Conservation (phyloP, 92 coral and sea anemone genomes). For the Epizoanthus rinbou region DNA sequence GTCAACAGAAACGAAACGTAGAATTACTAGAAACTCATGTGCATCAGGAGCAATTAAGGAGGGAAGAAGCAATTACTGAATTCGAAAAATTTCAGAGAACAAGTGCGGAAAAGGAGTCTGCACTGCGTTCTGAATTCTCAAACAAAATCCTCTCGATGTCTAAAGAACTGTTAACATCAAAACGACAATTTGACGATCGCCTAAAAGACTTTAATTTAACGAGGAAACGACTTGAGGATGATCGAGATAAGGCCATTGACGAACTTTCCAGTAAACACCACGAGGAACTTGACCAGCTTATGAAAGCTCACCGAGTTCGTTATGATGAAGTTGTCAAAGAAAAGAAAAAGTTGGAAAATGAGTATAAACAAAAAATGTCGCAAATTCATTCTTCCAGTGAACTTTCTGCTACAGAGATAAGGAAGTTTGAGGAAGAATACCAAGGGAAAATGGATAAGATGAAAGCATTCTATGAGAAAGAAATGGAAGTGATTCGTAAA, state of each 20-base stretch:
- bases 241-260: constrained; percentile 79
- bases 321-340: constrained; percentile 92
- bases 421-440: constrained; percentile 80
- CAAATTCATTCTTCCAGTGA: constrained; percentile 64
- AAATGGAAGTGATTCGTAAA: constrained; percentile 75
- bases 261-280: constrained; percentile 83
- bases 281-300: constrained; percentile 89
- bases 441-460: constrained; percentile 83
- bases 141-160: constrained; percentile 74
- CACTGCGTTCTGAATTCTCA: constrained; percentile 74
- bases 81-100: constrained; percentile 81
- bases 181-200: constrained; percentile 88
- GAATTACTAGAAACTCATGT: constrained; percentile 78
- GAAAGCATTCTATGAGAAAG: constrained; percentile 89
- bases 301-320: constrained; percentile 97
- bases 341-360: constrained; percentile 80
- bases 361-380: constrained; percentile 64
- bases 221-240: constrained; percentile 79
- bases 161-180: constrained; percentile 78
- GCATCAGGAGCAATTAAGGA: constrained; percentile 70
- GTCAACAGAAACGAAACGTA: constrained; percentile 79
- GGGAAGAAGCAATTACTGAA: constrained; percentile 80
- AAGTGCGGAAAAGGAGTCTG: constrained; percentile 67
- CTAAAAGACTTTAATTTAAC: constrained; percentile 80
- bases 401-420: constrained; percentile 75